phyloP scores from a whole-genome alignment of 2,113 vertebrate species.

The Catagonus wagneri region DNA sequence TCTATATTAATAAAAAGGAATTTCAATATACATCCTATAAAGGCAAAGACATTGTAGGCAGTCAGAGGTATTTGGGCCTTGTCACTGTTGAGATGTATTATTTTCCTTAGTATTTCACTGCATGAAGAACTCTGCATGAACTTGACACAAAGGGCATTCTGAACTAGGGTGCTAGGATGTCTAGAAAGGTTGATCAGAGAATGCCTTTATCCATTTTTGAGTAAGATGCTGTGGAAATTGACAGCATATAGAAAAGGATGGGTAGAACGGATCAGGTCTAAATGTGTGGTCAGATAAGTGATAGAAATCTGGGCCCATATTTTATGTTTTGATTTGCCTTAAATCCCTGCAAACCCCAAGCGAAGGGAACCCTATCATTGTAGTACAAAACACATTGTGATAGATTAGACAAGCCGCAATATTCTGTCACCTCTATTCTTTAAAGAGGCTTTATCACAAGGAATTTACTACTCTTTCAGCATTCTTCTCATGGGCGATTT shows the following conservation, averaged over 20 bases:
- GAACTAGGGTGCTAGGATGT: neutral
- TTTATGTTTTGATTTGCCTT: neutral
- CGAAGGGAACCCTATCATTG: neutral
- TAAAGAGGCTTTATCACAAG: neutral
- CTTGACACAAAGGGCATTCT: neutral
- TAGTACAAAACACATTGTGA: neutral
- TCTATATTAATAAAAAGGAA: constrained; percentile 12
- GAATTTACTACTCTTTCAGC: neutral
- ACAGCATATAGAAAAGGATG: neutral
- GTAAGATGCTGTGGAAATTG: neutral
- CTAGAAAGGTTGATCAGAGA: neutral
- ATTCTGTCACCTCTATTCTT: constrained; percentile 1
- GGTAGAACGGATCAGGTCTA: neutral
- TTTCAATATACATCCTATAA: constrained; percentile 68
- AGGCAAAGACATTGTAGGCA: constrained; percentile 76
- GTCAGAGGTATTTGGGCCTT: constrained; percentile 57
- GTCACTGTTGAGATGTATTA: neutral
- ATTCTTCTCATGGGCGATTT: constrained; percentile 17
- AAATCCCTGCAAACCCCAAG: neutral
- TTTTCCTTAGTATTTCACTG: neutral
- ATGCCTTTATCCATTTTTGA: neutral
- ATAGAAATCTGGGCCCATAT: neutral
- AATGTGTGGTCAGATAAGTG: neutral
- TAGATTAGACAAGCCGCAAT: neutral
- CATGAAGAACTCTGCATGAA: neutral